These are phyloP conservation scores for Boloria euphrosyne DNA, from an alignment of 2,888 invertebrate species.

Conservation along the genomic window DNA sequence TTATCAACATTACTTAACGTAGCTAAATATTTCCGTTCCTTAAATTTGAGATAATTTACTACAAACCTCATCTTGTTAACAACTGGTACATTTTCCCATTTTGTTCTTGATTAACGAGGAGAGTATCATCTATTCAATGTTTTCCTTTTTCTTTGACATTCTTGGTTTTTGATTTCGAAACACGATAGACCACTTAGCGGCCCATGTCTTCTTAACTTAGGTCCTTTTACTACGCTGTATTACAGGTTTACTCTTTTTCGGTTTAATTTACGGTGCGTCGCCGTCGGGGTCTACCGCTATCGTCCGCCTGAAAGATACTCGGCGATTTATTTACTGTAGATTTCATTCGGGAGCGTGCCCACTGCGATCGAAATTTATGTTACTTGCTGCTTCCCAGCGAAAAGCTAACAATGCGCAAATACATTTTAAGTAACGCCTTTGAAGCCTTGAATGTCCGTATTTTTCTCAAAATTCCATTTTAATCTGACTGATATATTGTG, in stretches of 20 bases:
- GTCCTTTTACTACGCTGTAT: constrained; percentile 65
- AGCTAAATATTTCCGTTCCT: neutral
- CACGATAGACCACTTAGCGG: constrained; percentile 80
- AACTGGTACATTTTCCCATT: constrained; percentile 52
- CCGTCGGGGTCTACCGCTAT: constrained; percentile 63
- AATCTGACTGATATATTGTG: constrained; percentile 50
- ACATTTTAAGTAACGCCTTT: constrained; percentile 70
- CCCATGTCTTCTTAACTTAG: constrained; percentile 76
- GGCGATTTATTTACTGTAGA: constrained; percentile 64
- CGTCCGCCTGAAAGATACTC: constrained; percentile 63
- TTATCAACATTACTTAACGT: no score
- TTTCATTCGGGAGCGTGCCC: constrained; percentile 72
- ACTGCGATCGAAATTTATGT: constrained; percentile 74
- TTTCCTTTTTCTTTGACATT: constrained; percentile 62
- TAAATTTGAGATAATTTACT: neutral
- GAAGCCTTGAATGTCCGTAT: constrained; percentile 65
- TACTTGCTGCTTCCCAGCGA: constrained; percentile 58
- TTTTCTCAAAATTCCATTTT: constrained; percentile 65
- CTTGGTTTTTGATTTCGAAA: constrained; percentile 69
- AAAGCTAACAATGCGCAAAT: constrained; percentile 74
- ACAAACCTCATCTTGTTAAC: constrained; percentile 9
- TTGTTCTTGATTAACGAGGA: constrained; percentile 69
- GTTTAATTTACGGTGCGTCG: constrained; percentile 72
- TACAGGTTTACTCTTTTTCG: constrained; percentile 75
- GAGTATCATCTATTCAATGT: constrained; percentile 52